Percentiles rank a stretch among this genome's conserved stretches.
Conservation (phyloP, 1,140 invertebrate species). For the Latrodectus geometricus region DNA sequence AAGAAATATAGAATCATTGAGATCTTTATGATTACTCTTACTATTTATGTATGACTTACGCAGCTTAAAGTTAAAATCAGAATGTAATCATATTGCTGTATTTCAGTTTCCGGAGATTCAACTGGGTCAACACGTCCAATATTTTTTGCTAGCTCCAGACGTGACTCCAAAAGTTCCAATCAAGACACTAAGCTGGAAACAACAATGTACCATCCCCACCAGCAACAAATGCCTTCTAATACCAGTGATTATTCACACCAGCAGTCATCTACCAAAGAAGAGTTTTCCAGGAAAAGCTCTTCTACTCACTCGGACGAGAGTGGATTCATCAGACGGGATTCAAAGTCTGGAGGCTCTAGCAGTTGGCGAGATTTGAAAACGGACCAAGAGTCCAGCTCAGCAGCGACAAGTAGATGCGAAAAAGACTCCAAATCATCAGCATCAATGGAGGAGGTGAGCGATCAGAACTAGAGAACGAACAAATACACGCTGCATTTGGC, state of each 20-base stretch:
- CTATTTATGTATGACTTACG: too few relatives aligned
- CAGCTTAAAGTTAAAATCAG: too few relatives aligned
- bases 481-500: neutral
- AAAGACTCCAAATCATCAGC: conserved; percentile 47
- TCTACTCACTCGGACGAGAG: conserved; percentile 43
- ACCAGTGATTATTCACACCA: neutral
- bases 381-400: conserved; percentile 28
- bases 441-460: conserved; percentile 51
- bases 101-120: conserved; percentile 47
- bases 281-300: conserved; percentile 45
- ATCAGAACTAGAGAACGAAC: neutral
- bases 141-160: conserved; percentile 54
- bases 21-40: too few relatives aligned
- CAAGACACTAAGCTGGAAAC: conserved; percentile 15
- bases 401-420: conserved; percentile 35
- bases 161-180: conserved; percentile 47
- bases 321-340: conserved; percentile 41
- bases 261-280: neutral
- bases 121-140: conserved; percentile 41
- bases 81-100: neutral
- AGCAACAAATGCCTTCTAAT: neutral
- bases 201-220: conserved; percentile 9
- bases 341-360: conserved; percentile 38
- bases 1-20: too few relatives aligned
- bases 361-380: conserved; percentile 46